Evolutionary conservation across 53 echinoderm and acorn worm genomes (phyloP).

Genomic region (Zoroaster sp.): DNA sequence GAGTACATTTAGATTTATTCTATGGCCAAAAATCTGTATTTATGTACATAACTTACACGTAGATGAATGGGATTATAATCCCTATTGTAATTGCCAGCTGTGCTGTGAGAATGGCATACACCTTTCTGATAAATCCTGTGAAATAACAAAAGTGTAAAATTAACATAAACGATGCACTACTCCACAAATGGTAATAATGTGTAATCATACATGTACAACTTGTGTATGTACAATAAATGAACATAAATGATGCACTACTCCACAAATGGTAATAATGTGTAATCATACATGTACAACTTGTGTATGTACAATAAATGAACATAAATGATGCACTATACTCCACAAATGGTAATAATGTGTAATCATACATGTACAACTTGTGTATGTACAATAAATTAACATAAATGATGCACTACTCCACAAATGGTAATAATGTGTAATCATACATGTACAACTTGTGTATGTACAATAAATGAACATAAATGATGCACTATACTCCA

Average conservation of each 20-base stretch:
- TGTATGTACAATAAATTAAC: no score
- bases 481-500: no score
- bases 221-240: not conserved
- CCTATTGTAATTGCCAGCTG: constrained; percentile 81
- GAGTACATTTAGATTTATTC: no score
- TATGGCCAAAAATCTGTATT: not conserved
- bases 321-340: no score
- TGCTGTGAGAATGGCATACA: constrained; percentile 78
- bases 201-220: not conserved
- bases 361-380: no score
- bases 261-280: not conserved
- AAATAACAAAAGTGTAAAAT: not conserved
- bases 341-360: no score
- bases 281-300: not conserved
- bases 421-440: no score
- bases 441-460: no score
- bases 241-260: not conserved
- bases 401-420: no score
- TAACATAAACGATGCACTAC: not conserved
- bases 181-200: not conserved
- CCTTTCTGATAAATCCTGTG: constrained; percentile 84
- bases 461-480: no score
- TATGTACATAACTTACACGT: constrained; percentile 51
- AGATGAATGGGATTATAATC: constrained; percentile 73
- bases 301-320: not conserved